Evolutionary conservation across 2,113 vertebrate genomes (phyloP).

Genomic region (Stercorarius parasiticus): DNA sequence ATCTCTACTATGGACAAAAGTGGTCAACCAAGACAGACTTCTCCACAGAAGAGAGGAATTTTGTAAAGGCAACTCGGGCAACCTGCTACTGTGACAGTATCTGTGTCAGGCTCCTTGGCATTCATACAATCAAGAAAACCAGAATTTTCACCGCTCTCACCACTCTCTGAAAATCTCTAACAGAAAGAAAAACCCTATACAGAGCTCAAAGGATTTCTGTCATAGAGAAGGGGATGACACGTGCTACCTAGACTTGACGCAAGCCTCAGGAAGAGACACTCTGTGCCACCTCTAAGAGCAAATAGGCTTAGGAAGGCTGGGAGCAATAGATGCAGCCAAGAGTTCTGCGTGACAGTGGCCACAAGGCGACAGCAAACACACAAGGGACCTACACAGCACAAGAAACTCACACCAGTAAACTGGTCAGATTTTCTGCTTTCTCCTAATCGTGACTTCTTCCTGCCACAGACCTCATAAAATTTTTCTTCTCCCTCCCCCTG

Average conservation of each 20-base stretch:
- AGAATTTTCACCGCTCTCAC: neutral
- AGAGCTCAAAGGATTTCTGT: neutral
- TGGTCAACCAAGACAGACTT: neutral
- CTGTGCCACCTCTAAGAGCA: neutral
- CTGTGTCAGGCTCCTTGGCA: neutral
- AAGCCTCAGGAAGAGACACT: neutral
- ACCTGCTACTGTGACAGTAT: neutral
- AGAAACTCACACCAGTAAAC: neutral
- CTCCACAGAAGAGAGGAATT: neutral
- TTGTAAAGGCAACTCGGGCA: neutral
- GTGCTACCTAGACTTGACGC: neutral
- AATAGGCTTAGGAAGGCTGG: neutral
- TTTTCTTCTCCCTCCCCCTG: neutral
- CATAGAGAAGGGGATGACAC: neutral
- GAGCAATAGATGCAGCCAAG: neutral
- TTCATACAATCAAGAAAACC: neutral
- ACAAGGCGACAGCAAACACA: slow-evolving; percentile 40
- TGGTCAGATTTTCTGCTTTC: neutral
- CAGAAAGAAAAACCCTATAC: neutral
- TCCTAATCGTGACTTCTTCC: neutral
- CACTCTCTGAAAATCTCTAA: neutral
- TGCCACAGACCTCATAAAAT: neutral
- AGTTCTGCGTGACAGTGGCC: neutral
- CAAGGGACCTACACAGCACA: rapidly evolving
- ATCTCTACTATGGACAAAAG: neutral